phyloP scores from a whole-genome alignment of 2,888 invertebrate species.

The Cheilosia urbana region DNA sequence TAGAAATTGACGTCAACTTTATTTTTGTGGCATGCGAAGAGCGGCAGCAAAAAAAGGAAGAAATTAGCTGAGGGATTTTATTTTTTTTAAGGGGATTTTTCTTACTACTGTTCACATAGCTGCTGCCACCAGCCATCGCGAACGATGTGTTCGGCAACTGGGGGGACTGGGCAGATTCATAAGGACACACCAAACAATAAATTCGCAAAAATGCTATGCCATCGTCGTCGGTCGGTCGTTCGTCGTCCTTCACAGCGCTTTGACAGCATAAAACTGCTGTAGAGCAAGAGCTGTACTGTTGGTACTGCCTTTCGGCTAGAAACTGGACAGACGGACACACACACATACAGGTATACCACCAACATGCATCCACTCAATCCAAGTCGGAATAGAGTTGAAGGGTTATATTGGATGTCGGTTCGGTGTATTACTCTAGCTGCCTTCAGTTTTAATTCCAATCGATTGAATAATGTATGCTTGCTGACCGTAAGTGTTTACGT shows the following conservation, averaged over 20 bases:
- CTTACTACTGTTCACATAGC: slow-evolving; percentile 30
- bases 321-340: slow-evolving; percentile 19
- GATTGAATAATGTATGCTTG: slow-evolving; percentile 74
- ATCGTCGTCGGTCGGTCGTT: background rate
- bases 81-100: slow-evolving; percentile 60
- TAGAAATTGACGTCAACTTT: slow-evolving; percentile 69
- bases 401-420: slow-evolving; percentile 55
- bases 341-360: background rate
- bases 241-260: slow-evolving; percentile 51
- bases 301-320: slow-evolving; percentile 37
- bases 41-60: slow-evolving; percentile 39
- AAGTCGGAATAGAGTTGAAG: slow-evolving; percentile 39
- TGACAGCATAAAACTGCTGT: slow-evolving; percentile 45
- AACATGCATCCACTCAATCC: slow-evolving; percentile 6
- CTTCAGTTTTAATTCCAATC: slow-evolving; percentile 72
- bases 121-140: slow-evolving; percentile 26
- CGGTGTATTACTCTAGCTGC: slow-evolving; percentile 34
- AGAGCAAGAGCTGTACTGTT: slow-evolving; percentile 12
- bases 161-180: slow-evolving; percentile 33
- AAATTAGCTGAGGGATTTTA: slow-evolving; percentile 69
- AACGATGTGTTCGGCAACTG: background rate
- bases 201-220: slow-evolving; percentile 57
- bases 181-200: slow-evolving; percentile 67
- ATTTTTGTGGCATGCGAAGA: slow-evolving; percentile 61
- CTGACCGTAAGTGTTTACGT: slow-evolving; percentile 69